Conservation (phyloP, 2,797 vertebrate species). For the Botia kubotai region DNA sequence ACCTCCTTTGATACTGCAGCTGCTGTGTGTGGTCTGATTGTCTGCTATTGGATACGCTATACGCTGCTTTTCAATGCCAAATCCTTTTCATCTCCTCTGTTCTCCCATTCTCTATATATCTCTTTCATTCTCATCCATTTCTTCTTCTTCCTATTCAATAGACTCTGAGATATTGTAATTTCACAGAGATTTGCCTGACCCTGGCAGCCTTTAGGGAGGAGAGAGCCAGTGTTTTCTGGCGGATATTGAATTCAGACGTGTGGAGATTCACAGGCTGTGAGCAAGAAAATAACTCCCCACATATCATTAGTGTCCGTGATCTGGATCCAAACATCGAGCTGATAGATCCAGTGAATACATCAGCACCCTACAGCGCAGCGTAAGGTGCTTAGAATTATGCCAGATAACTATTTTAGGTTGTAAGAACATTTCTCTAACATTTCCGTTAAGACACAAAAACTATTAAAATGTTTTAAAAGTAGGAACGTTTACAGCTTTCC, state of each 20-base stretch:
- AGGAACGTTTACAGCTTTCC: too few species aligned
- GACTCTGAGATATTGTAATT: slow-evolving; percentile 47
- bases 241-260: slow-evolving; percentile 48
- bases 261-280: slow-evolving; percentile 33
- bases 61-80: slow-evolving; percentile 22
- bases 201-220: slow-evolving; percentile 29
- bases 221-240: slow-evolving; percentile 50
- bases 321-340: slow-evolving; percentile 18
- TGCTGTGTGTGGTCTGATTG: slow-evolving; percentile 16
- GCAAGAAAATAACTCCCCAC: slow-evolving; percentile 23
- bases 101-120: slow-evolving; percentile 33
- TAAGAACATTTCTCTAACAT: too few species aligned
- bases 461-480: too few species aligned
- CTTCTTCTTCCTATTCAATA: slow-evolving; percentile 36
- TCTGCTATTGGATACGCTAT: slow-evolving; percentile 26
- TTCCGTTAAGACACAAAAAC: too few species aligned
- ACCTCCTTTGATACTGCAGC: slow-evolving; percentile 16
- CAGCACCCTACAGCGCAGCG: slow-evolving; percentile 16
- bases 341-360: slow-evolving; percentile 29
- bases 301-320: slow-evolving; percentile 12
- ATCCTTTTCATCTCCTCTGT: slow-evolving; percentile 46
- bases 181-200: slow-evolving; percentile 55
- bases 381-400: neutral
- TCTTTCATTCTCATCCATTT: slow-evolving; percentile 48
- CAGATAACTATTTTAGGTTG: too few species aligned